Percentiles rank a stretch among this genome's conserved stretches.
Evolutionary conservation across 2,797 vertebrate species (phyloP).

Genomic region (Melanotaenia nigrans): DNA sequence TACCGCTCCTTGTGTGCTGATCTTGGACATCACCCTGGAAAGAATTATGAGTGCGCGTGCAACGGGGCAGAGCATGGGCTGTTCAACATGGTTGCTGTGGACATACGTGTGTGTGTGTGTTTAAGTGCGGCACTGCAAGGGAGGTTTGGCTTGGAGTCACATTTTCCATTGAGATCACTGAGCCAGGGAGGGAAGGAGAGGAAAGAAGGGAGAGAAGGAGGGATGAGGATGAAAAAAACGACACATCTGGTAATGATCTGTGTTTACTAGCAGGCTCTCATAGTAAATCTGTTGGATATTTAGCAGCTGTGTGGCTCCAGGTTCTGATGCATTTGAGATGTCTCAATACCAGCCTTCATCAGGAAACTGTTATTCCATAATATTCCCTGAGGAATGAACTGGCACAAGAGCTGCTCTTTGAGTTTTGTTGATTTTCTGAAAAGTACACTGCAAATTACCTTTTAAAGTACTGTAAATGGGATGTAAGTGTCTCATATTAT

Average conservation of each 20-base stretch:
- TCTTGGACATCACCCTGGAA: constrained; percentile 50
- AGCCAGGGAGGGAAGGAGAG: constrained; percentile 25
- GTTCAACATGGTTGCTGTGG: constrained; percentile 44
- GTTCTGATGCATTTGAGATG: constrained; percentile 30
- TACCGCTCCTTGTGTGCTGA: constrained; percentile 40
- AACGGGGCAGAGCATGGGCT: constrained; percentile 7
- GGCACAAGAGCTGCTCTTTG: constrained; percentile 10
- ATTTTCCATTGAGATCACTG: constrained; percentile 81
- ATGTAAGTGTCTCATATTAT: neutral
- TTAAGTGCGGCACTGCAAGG: constrained; percentile 32
- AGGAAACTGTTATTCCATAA: constrained; percentile 30
- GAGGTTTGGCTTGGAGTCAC: constrained; percentile 66
- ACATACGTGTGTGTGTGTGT: constrained; percentile 13
- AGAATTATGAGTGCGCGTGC: constrained; percentile 15
- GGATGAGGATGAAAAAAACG: constrained; percentile 6
- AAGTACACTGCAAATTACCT: neutral
- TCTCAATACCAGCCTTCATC: constrained; percentile 33
- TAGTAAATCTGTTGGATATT: constrained; percentile 64
- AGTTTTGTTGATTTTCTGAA: neutral
- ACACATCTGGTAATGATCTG: constrained; percentile 77
- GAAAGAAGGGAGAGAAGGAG: constrained; percentile 13
- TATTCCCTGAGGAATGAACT: constrained; percentile 13
- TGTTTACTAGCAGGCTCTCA: constrained; percentile 70
- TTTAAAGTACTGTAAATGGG: neutral
- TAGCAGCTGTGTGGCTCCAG: constrained; percentile 48